Conservation (phyloP, 2,113 vertebrate genomes). For the Nerophis lumbriciformis region DNA sequence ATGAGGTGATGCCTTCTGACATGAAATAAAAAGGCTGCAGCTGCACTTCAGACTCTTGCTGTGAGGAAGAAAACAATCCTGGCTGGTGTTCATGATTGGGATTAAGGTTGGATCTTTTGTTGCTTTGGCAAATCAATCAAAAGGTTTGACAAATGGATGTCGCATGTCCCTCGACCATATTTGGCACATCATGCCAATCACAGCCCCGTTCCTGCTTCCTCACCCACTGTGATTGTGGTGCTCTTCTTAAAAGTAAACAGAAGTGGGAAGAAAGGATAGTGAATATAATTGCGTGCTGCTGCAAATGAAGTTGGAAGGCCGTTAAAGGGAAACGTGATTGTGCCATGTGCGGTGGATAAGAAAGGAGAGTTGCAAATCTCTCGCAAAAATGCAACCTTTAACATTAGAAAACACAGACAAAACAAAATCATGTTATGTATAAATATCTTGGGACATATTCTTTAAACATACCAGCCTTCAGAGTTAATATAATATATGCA, state of each 20-base stretch:
- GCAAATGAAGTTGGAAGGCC: constrained; percentile 23
- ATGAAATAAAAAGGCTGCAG: constrained; percentile 36
- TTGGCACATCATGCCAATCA: constrained; percentile 1
- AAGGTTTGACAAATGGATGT: constrained; percentile 40
- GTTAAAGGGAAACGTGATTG: no score
- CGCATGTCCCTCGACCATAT: constrained; percentile 15
- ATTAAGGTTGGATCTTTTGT: constrained; percentile 33
- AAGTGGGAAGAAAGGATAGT: constrained; percentile 10
- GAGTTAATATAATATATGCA: no score
- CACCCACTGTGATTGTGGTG: not conserved
- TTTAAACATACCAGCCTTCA: no score
- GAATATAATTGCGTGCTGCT: constrained; percentile 30
- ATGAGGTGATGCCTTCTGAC: constrained; percentile 50
- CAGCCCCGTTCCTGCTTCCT: not conserved
- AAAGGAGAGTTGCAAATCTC: no score
- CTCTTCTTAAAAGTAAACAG: constrained; percentile 20
- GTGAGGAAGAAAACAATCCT: not conserved
- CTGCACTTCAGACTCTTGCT: constrained; percentile 17
- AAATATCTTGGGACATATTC: no score
- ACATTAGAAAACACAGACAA: no score
- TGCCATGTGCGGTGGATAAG: no score
- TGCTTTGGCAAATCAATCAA: constrained; percentile 36
- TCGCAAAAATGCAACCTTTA: no score
- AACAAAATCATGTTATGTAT: no score
- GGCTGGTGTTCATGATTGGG: constrained; percentile 8